These are phyloP conservation scores for Cosmia trapezina DNA, from an alignment of 2,888 invertebrate genomes.

Conservation along the genomic window DNA sequence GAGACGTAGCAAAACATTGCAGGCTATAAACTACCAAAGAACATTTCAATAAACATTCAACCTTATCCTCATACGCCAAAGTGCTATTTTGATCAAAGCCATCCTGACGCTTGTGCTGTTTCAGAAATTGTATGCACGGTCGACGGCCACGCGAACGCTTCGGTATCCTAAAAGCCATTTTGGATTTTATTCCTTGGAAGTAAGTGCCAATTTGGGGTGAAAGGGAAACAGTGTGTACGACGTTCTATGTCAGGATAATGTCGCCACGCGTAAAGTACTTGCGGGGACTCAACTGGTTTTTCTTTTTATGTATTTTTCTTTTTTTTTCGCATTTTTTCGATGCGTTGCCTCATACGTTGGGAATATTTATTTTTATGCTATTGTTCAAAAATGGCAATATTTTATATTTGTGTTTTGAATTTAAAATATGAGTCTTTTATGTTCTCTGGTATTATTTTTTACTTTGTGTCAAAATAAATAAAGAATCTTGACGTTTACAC, in stretches of 20 bases:
- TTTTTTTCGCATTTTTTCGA: constrained; percentile 59
- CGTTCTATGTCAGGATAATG: constrained; percentile 64
- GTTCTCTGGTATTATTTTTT: constrained; percentile 32
- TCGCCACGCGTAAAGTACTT: constrained; percentile 80
- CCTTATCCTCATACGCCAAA: constrained; percentile 55
- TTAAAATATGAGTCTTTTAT: constrained; percentile 40
- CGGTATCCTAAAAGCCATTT: constrained; percentile 67
- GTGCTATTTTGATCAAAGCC: constrained; percentile 51
- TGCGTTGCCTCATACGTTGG: constrained; percentile 45
- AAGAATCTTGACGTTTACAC: constrained; percentile 21
- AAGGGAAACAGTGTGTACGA: constrained; percentile 68
- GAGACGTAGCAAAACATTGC: constrained; percentile 73
- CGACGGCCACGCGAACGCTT: constrained; percentile 74
- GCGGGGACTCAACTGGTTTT: constrained; percentile 70
- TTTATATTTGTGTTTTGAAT: constrained; percentile 44
- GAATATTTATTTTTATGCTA: constrained; percentile 52
- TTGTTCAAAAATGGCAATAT: constrained; percentile 61
- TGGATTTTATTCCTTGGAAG: constrained; percentile 67
- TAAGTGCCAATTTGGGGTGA: constrained; percentile 73
- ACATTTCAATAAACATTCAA: constrained; percentile 54
- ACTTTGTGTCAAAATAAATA: constrained; percentile 33
- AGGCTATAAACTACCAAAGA: constrained; percentile 69
- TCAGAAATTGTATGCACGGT: constrained; percentile 52
- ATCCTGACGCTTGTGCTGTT: constrained; percentile 57
- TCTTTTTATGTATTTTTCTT: constrained; percentile 68